Conservation (phyloP, 2,797 vertebrate species). For the Gambelia wislizenii region DNA sequence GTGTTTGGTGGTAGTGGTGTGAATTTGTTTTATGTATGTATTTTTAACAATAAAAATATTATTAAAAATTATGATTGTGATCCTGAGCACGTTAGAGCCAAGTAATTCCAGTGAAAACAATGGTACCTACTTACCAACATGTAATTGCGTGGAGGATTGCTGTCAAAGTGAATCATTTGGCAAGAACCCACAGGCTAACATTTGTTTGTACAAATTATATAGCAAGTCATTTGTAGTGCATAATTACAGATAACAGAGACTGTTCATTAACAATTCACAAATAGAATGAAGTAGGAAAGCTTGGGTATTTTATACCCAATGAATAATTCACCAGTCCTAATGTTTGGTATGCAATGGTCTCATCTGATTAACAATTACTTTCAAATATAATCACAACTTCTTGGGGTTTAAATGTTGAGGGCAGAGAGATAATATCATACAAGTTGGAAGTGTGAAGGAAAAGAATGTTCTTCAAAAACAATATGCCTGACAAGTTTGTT, state of each 20-base stretch:
- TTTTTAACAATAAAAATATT: no score
- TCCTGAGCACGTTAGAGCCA: neutral
- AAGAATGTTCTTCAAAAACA: neutral
- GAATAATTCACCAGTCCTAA: constrained; percentile 34
- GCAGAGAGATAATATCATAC: neutral
- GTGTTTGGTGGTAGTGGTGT: no score
- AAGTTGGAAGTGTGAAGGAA: neutral
- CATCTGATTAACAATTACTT: constrained; percentile 28
- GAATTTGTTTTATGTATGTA: no score
- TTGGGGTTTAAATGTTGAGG: neutral
- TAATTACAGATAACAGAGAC: constrained; percentile 28
- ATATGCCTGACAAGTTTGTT: neutral
- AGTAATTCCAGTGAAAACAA: neutral
- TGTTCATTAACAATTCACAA: constrained; percentile 39
- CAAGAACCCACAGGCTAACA: constrained; percentile 19
- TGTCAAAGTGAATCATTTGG: neutral
- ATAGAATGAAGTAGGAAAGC: constrained; percentile 21
- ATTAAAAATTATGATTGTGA: neutral
- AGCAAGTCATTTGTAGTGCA: constrained; percentile 31
- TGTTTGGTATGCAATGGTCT: constrained; percentile 9
- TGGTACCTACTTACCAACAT: neutral
- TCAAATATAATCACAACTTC: constrained; percentile 24
- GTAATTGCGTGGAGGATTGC: neutral
- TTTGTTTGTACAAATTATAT: constrained; percentile 43
- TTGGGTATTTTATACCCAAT: constrained; percentile 26